Conservation (phyloP, 2,797 vertebrate species). For the Tangara arthus region DNA sequence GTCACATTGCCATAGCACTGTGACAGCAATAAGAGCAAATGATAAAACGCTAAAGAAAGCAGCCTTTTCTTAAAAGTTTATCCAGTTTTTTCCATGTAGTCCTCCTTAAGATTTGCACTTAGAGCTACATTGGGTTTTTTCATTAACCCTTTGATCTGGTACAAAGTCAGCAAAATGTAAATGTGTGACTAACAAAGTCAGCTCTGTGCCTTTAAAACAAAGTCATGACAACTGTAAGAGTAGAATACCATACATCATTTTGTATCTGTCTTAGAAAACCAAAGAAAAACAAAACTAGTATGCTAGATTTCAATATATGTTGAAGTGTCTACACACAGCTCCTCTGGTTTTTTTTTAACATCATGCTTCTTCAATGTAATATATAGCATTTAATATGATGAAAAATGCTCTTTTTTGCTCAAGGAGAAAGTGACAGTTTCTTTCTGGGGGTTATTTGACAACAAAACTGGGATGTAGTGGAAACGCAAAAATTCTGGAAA, state of each 20-base stretch:
- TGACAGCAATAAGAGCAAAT: background rate
- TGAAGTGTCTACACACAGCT: background rate
- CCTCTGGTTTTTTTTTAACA: background rate
- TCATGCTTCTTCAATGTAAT: background rate
- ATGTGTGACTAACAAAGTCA: background rate
- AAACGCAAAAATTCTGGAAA: background rate
- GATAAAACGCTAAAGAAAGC: background rate
- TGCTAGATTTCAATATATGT: background rate
- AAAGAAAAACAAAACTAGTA: background rate
- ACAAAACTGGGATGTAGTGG: background rate
- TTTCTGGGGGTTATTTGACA: background rate
- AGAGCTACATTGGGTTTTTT: background rate
- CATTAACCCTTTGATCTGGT: background rate
- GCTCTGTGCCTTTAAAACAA: background rate
- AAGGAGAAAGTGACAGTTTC: background rate
- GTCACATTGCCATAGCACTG: background rate
- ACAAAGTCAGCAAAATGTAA: background rate
- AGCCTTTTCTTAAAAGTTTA: background rate
- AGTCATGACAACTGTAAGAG: background rate
- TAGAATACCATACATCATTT: background rate
- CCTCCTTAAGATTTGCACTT: background rate
- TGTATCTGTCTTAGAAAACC: background rate
- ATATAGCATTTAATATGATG: background rate
- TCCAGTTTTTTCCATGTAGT: background rate
- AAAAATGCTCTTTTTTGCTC: background rate